phyloP scores from a whole-genome alignment of 2,797 vertebrate species.

The Lateolabrax maculatus region DNA sequence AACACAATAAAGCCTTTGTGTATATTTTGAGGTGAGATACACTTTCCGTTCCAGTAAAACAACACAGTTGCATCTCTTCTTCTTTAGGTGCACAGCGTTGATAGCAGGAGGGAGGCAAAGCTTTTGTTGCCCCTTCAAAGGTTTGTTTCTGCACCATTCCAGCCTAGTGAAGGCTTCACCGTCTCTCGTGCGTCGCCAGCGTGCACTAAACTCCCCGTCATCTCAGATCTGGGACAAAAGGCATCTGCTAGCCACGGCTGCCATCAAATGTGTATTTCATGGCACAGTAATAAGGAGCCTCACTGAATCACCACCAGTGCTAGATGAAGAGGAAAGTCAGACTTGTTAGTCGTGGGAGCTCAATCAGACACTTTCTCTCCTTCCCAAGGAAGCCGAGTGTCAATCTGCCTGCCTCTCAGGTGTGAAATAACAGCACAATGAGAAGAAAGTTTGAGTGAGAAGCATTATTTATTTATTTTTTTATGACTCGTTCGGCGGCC shows the following conservation, averaged over 20 bases:
- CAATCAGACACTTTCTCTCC: slow-evolving; percentile 61
- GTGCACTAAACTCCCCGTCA: neutral
- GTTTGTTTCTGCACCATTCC: neutral
- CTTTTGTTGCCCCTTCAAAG: slow-evolving; percentile 13
- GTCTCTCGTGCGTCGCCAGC: neutral
- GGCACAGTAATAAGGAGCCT: slow-evolving; percentile 29
- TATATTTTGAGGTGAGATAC: slow-evolving; percentile 70
- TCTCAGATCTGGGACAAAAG: slow-evolving; percentile 39
- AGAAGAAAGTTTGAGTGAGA: slow-evolving; percentile 65
- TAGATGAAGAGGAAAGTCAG: slow-evolving; percentile 50
- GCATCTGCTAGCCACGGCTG: slow-evolving; percentile 19
- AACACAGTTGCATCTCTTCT: slow-evolving; percentile 40
- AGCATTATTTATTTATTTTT: no score
- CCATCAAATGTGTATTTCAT: slow-evolving; percentile 40
- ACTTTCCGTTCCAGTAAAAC: slow-evolving; percentile 52
- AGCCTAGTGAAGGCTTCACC: neutral
- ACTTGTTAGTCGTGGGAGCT: slow-evolving; percentile 64
- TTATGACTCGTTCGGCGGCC: slow-evolving; percentile 42
- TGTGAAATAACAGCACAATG: slow-evolving; percentile 77
- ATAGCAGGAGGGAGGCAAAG: slow-evolving; percentile 20
- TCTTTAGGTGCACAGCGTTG: slow-evolving; percentile 13
- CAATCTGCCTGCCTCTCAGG: slow-evolving; percentile 68
- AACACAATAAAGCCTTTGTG: slow-evolving; percentile 76
- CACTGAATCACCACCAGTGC: slow-evolving; percentile 19
- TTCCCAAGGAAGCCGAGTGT: slow-evolving; percentile 38